A percentile compares a stretch with the other conserved stretches of the same genome.
Conservation (phyloP, 1,140 invertebrate species). For the Drosophila mojavensis region DNA sequence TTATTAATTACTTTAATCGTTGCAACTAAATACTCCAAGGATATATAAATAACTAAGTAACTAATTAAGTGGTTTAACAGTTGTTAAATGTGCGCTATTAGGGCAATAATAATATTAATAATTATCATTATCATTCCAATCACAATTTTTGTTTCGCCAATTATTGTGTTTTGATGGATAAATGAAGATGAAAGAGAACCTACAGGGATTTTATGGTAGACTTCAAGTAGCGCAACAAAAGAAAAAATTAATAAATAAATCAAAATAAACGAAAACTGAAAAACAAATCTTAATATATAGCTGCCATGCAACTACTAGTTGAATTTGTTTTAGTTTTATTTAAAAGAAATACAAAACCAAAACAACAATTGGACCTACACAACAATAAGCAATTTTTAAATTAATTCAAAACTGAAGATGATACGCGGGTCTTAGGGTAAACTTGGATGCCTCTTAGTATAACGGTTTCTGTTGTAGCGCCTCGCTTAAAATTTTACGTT, state of each 20-base stretch:
- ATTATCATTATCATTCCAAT: not conserved
- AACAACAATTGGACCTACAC: slow-evolving; percentile 40
- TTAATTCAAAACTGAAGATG: slow-evolving; percentile 42
- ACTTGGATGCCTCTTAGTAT: slow-evolving; percentile 75
- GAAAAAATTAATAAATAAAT: no score
- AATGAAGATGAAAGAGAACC: slow-evolving; percentile 31
- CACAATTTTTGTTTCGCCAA: slow-evolving; percentile 16
- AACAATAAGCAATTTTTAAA: slow-evolving; percentile 73
- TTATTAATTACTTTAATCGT: slow-evolving; percentile 74
- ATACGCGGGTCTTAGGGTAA: slow-evolving; percentile 73
- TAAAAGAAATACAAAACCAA: slow-evolving; percentile 14
- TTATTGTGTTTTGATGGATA: slow-evolving; percentile 11
- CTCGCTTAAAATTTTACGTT: slow-evolving; percentile 64
- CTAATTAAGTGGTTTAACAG: slow-evolving; percentile 17
- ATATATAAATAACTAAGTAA: slow-evolving; percentile 27
- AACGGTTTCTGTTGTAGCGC: slow-evolving; percentile 78
- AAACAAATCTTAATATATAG: slow-evolving; percentile 50
- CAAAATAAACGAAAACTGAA: not conserved
- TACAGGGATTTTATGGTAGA: slow-evolving; percentile 84
- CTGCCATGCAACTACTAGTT: slow-evolving; percentile 59
- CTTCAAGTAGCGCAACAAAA: slow-evolving; percentile 60
- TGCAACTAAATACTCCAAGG: slow-evolving; percentile 63
- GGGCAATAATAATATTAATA: slow-evolving; percentile 44
- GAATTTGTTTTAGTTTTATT: slow-evolving; percentile 64
- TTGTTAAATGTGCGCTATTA: slow-evolving; percentile 49